Percentiles rank a stretch among this genome's conserved stretches.
Conservation (phyloP, 2,888 invertebrate genomes). For the Liopterus haemorrhoidalis region DNA sequence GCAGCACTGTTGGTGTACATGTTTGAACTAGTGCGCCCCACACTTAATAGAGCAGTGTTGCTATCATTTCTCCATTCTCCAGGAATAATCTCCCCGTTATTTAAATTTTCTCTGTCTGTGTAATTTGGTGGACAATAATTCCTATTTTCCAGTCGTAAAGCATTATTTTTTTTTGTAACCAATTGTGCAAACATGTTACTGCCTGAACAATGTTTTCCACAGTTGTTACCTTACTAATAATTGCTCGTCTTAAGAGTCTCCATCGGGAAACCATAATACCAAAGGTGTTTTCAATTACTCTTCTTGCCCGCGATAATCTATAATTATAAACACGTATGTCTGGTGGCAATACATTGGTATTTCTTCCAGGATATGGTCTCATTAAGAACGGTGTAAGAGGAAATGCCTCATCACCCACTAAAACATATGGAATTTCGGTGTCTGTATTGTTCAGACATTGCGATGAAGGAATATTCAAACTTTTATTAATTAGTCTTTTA, state of each 20-base stretch:
- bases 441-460: constrained; percentile 14
- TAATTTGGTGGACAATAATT: constrained; percentile 6
- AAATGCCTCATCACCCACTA: constrained; percentile 34
- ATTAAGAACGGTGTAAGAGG: constrained; percentile 28
- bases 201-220: constrained; percentile 9
- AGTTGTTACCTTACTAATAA: constrained; percentile 5
- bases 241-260: constrained; percentile 2
- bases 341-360: constrained; percentile 10
- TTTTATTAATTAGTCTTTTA: neutral
- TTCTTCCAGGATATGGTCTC: constrained; percentile 32
- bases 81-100: neutral
- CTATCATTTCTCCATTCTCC: constrained; percentile 4
- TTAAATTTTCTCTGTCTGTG: constrained; percentile 2
- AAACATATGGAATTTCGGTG: constrained; percentile 27
- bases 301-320: constrained; percentile 1
- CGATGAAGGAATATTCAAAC: neutral
- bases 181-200: constrained; percentile 8
- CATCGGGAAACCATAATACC: constrained; percentile 6
- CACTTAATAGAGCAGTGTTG: neutral
- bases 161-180: constrained; percentile 6
- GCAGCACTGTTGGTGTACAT: constrained; percentile 2
- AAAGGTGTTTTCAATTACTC: constrained; percentile 7
- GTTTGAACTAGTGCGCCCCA: constrained; percentile 1
- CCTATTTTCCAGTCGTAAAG: neutral
- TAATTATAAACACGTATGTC: constrained; percentile 3